Evolutionary conservation across 2,113 vertebrate genomes (phyloP).

Genomic region (Syrmaticus mikado): DNA sequence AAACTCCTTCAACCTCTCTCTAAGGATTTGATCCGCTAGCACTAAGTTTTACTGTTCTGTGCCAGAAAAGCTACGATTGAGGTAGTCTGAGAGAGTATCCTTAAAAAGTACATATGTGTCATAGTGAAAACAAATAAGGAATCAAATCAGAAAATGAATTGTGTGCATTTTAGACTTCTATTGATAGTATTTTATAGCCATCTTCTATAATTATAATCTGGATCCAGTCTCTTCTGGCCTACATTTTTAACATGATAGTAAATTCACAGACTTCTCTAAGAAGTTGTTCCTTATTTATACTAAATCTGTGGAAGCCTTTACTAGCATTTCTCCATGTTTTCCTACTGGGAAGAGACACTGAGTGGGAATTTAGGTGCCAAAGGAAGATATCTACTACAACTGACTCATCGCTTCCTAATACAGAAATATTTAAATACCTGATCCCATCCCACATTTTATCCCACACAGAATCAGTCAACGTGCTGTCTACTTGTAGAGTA

Average conservation of each 20-base stretch:
- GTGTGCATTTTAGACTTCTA: not conserved
- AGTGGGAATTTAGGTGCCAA: not conserved
- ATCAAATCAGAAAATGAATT: not conserved
- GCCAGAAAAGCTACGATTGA: not conserved
- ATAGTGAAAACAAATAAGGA: not conserved
- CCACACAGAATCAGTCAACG: not conserved
- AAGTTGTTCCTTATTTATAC: not conserved
- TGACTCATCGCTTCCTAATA: not conserved
- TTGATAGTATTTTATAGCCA: not conserved
- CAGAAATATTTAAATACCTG: not conserved
- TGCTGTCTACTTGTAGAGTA: not conserved
- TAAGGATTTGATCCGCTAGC: not conserved
- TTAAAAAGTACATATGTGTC: not conserved
- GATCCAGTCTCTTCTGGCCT: not conserved
- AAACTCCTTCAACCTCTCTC: not conserved
- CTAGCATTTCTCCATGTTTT: not conserved
- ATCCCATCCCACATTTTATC: not conserved
- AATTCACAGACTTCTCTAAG: not conserved
- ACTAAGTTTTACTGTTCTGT: not conserved
- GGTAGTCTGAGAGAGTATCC: not conserved
- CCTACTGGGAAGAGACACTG: not conserved
- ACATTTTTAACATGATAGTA: fast-evolving
- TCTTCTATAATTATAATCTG: not conserved
- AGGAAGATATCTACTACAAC: not conserved
- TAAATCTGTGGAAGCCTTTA: not conserved